Base-by-base conservation (phyloP, 2,888 invertebrate species). In the Phaonia tiefii region DNA sequence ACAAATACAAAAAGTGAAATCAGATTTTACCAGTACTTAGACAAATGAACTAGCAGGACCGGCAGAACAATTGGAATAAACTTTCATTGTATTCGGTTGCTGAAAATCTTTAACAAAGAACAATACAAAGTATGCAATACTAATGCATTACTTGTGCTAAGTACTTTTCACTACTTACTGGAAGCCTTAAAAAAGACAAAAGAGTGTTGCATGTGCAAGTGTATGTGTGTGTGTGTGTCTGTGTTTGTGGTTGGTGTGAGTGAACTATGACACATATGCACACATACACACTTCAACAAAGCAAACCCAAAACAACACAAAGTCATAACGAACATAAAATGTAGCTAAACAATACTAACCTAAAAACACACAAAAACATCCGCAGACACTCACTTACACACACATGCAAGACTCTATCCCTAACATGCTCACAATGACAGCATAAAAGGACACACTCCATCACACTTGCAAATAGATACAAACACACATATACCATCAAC, bases 271-370 rank as follows among this genome's bases (percentile, higher is more conserved):
- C 46, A 46, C 46, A 46, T 31, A 58, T 26, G 31, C 31, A 31
- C 31, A 31, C 31, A 31, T 8, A 31, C 31, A 31, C 31, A 31
- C 31, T 5, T 15, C 31, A 26, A n/a, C 3, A 26, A n/a, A 26
- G 26, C 4, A 15, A 7, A 31, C 31, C 13, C 3, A 20, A 25
- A 39, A 63, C 11, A 49, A 51, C 46, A 22, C 60, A 42, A 54
- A 44, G 15, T n/a, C 39, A 54, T 46, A 37, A 56, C 70, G 65
- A 58, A 72, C 49, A 71, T 70, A 46, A 75, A 78, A 72, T 78
- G 49, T 79, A 72, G 67, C 69, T 70, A 75, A 75, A 75, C 81
- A 78, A 78, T 71, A 72, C 58, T 75, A 71, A 75, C 77, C 74
- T 75, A 81, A 73, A 82, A 75, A 75, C 75, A 78, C 67, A 75